A percentile compares a stretch with the other conserved stretches of the same genome.
phyloP scores from a whole-genome alignment of 2,113 vertebrate species.

The Macheiramphus alcinus region DNA sequence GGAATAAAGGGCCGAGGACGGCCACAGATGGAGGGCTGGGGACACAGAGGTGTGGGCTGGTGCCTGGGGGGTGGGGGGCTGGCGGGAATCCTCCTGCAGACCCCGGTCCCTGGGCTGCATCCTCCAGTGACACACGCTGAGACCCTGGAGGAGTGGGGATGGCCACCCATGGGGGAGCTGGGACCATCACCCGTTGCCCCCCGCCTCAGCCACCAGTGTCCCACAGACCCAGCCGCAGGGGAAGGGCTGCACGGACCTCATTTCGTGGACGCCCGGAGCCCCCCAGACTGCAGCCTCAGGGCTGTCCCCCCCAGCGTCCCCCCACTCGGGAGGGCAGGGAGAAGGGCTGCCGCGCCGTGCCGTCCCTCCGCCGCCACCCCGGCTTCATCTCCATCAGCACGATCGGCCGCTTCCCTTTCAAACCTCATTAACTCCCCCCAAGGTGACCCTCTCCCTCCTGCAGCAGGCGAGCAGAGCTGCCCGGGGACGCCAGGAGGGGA shows the following conservation, averaged over 20 bases:
- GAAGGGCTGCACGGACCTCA: fast-evolving
- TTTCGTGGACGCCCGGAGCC: neutral
- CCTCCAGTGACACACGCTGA: neutral
- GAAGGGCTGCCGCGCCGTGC: neutral
- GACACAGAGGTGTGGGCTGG: neutral
- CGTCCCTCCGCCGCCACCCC: neutral
- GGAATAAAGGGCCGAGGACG: neutral
- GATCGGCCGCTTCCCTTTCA: conserved; percentile 21
- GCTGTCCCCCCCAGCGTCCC: neutral
- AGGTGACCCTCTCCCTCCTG: conserved; percentile 54
- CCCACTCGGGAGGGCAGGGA: neutral
- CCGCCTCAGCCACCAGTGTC: neutral
- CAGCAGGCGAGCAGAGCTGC: neutral
- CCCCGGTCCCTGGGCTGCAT: neutral
- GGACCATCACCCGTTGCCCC: neutral
- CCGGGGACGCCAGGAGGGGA: neutral
- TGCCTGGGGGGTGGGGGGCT: neutral
- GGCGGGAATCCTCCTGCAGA: neutral
- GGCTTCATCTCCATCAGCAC: neutral
- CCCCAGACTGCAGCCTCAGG: neutral
- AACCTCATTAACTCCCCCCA: conserved; percentile 64
- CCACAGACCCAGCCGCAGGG: neutral
- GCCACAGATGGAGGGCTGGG: neutral
- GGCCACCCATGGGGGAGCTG: neutral
- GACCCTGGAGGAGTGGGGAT: neutral